These are phyloP conservation scores for Maniola hyperantus DNA, from an alignment of 2,888 invertebrate species.

Conservation along the genomic window DNA sequence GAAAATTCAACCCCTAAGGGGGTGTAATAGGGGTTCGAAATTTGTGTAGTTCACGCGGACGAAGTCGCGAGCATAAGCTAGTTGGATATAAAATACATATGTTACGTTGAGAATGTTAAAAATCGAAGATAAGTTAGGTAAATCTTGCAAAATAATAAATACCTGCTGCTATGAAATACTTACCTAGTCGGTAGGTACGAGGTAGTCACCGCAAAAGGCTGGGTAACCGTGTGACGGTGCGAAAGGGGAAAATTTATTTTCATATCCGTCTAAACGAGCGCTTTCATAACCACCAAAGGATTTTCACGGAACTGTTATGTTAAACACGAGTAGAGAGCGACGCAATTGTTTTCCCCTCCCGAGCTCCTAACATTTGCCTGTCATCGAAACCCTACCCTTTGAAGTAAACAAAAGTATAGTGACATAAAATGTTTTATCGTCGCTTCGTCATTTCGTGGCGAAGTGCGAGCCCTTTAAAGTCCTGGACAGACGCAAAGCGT, in stretches of 20 bases:
- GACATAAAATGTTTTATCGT: slow-evolving; percentile 73
- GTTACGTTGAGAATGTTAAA: too few relatives aligned
- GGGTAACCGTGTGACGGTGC: slow-evolving; percentile 26
- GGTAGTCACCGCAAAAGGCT: slow-evolving; percentile 14
- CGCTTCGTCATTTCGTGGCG: slow-evolving; percentile 40
- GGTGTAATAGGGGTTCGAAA: too few relatives aligned
- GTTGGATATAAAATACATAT: neutral
- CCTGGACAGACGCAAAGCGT: neutral
- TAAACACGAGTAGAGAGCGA: slow-evolving; percentile 47
- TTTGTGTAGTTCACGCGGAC: too few relatives aligned
- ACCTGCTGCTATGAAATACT: neutral
- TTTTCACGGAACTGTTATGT: slow-evolving; percentile 52
- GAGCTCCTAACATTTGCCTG: slow-evolving; percentile 46
- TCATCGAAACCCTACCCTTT: slow-evolving; percentile 56
- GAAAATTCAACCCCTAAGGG: too few relatives aligned
- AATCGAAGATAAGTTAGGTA: neutral
- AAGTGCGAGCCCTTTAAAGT: slow-evolving; percentile 20
- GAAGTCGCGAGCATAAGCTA: too few relatives aligned
- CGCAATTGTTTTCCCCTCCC: slow-evolving; percentile 53
- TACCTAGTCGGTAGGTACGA: neutral
- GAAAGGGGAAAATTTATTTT: slow-evolving; percentile 36
- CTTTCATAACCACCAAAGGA: slow-evolving; percentile 47
- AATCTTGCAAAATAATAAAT: neutral
- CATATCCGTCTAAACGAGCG: slow-evolving; percentile 33
- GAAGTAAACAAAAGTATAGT: slow-evolving; percentile 67